Evolutionary conservation across 1,140 invertebrate genomes (phyloP).

Genomic region (Trichomalopsis sarcophagae): DNA sequence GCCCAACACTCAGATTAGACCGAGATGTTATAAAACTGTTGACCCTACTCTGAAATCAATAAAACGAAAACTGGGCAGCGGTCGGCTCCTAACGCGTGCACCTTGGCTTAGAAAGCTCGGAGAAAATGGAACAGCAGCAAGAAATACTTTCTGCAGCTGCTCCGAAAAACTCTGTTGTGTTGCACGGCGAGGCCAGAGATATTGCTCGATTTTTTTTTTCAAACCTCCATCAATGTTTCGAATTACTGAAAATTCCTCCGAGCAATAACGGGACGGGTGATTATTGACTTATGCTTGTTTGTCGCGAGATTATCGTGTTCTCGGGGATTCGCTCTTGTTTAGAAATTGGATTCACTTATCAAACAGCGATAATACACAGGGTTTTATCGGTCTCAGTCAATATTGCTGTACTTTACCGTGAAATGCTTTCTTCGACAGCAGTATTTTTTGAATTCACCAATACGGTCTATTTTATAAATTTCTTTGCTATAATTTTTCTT

Average conservation of each 20-base stretch:
- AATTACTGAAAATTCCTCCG: no score
- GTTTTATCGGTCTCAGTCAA: not conserved
- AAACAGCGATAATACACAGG: no score
- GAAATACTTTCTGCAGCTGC: not conserved
- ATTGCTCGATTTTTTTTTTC: not conserved
- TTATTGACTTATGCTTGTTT: no score
- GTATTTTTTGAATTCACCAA: no score
- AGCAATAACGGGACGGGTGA: no score
- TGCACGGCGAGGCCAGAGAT: not conserved
- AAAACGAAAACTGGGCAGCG: constrained; percentile 56
- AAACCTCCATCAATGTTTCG: not conserved
- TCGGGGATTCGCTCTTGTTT: no score
- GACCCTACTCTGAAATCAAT: constrained; percentile 56
- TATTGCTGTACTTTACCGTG: not conserved
- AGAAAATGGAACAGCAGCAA: not conserved
- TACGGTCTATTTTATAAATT: no score
- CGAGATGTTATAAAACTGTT: constrained; percentile 43
- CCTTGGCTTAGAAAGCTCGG: not conserved
- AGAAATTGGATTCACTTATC: no score
- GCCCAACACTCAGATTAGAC: not conserved
- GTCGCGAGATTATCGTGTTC: no score
- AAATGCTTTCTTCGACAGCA: no score
- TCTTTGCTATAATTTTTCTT: no score
- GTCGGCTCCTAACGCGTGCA: constrained; percentile 1
- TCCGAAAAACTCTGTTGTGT: not conserved